Conservation (phyloP, 2,113 vertebrate genomes). For the Tachysurus vachellii region DNA sequence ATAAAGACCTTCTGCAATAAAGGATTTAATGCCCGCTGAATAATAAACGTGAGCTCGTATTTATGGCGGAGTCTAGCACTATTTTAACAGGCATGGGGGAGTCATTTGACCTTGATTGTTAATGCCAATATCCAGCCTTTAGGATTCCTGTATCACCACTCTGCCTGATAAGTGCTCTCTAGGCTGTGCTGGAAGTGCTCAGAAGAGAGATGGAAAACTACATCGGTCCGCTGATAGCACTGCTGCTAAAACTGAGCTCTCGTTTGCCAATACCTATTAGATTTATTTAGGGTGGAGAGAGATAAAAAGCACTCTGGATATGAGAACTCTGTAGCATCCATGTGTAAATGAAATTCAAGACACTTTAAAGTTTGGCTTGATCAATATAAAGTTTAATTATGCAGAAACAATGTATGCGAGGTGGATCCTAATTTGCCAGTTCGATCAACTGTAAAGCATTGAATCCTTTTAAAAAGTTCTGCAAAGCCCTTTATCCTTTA, state of each 20-base stretch:
- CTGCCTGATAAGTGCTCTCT: conserved; percentile 36
- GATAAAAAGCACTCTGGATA: conserved; percentile 16
- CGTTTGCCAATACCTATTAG: conserved; percentile 30
- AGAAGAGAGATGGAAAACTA: conserved; percentile 22
- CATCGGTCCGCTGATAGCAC: conserved; percentile 14
- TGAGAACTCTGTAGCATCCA: not conserved
- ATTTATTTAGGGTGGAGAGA: not conserved
- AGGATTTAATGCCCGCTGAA: conserved; percentile 44
- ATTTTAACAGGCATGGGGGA: conserved; percentile 37
- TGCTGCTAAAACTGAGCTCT: not conserved
- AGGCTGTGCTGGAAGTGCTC: conserved; percentile 19
- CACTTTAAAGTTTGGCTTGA: not conserved
- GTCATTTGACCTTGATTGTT: conserved; percentile 55
- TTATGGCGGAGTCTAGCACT: conserved; percentile 19
- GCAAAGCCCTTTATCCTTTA: not conserved
- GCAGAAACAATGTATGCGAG: not conserved
- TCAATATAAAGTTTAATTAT: conserved; percentile 15
- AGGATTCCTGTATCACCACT: conserved; percentile 41
- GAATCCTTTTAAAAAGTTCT: not conserved
- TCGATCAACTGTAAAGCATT: not conserved
- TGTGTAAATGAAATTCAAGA: conserved; percentile 17
- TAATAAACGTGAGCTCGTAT: conserved; percentile 40
- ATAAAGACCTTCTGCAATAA: conserved; percentile 39
- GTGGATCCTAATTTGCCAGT: not conserved
- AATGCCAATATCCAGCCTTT: conserved; percentile 43